Percentiles rank a stretch among this genome's conserved stretches.
phyloP scores from a whole-genome alignment of 2,888 invertebrate genomes.

The Phrixothrix hirtus region DNA sequence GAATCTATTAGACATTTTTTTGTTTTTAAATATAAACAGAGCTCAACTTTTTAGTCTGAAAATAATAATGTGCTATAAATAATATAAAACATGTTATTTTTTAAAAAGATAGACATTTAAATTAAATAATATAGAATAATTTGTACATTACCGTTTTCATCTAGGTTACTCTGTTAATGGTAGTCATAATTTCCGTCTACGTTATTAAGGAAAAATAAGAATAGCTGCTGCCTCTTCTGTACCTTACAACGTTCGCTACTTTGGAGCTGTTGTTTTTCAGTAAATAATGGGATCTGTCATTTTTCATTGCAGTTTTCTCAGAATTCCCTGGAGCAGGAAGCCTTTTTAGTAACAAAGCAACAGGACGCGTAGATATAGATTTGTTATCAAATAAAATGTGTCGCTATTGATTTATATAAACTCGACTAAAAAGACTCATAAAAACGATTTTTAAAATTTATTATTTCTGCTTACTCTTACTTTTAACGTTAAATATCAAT shows the following conservation, averaged over 20 bases:
- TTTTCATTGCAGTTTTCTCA: slow-evolving; percentile 53
- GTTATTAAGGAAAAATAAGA: slow-evolving; percentile 39
- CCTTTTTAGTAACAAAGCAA: slow-evolving; percentile 25
- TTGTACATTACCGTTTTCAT: neutral
- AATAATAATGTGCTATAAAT: too few species aligned
- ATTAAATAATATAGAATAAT: too few species aligned
- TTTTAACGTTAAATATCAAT: too few species aligned
- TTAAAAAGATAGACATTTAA: too few species aligned
- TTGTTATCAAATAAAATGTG: slow-evolving; percentile 35
- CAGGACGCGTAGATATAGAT: slow-evolving; percentile 33
- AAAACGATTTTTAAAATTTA: slow-evolving; percentile 12
- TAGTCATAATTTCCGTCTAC: slow-evolving; percentile 35
- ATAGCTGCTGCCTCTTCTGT: slow-evolving; percentile 50
- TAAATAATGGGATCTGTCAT: slow-evolving; percentile 60
- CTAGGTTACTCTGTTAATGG: slow-evolving; percentile 33
- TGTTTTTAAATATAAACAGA: too few species aligned
- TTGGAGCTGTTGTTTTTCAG: slow-evolving; percentile 56
- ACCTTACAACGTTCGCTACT: slow-evolving; percentile 56
- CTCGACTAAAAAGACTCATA: slow-evolving; percentile 20
- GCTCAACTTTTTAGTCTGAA: too few species aligned
- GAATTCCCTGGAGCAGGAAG: slow-evolving; percentile 45
- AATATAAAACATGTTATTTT: too few species aligned
- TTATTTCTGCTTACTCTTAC: too few species aligned
- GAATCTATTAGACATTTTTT: too few species aligned
- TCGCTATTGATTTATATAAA: slow-evolving; percentile 33